Percentiles rank a stretch among this genome's conserved stretches.
phyloP scores from a whole-genome alignment of 2,888 invertebrate genomes.

The Megaustenia siamemsis region DNA sequence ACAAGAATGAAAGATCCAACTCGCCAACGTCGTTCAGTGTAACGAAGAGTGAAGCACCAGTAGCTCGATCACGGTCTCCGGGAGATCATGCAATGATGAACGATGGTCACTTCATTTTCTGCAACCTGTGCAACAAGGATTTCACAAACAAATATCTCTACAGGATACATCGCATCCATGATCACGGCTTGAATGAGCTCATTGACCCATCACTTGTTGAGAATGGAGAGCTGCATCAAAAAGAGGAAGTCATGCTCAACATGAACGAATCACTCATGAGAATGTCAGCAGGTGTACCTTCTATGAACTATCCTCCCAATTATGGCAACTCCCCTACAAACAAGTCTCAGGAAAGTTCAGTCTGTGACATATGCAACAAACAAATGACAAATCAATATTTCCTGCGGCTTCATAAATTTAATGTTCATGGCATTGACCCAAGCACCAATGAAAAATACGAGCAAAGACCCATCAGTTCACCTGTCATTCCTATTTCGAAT shows the following conservation, averaged over 20 bases:
- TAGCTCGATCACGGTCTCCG: background rate
- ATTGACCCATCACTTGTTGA: conserved; percentile 52
- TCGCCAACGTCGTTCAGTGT: conserved; percentile 50
- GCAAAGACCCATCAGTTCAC: conserved; percentile 14
- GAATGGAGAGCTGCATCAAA: conserved; percentile 53
- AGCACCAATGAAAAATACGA: conserved; percentile 47
- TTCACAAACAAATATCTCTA: conserved; percentile 92
- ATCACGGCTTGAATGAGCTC: conserved; percentile 71
- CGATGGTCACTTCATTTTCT: conserved; percentile 65
- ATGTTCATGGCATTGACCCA: conserved; percentile 87
- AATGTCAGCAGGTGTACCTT: conserved; percentile 57
- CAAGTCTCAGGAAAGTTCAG: conserved; percentile 76
- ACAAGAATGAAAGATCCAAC: conserved; percentile 60
- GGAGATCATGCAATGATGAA: background rate
- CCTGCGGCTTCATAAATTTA: conserved; percentile 99
- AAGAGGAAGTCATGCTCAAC: conserved; percentile 48
- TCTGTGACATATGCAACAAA: conserved; percentile 97
- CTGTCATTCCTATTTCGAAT: conserved; percentile 31
- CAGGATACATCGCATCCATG: conserved; percentile 75
- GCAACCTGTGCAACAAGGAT: conserved; percentile 84
- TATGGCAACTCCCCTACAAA: conserved; percentile 11
- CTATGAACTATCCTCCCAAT: conserved; percentile 39
- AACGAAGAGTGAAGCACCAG: conserved; percentile 3
- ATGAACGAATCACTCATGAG: conserved; percentile 57
- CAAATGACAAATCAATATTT: conserved; percentile 99